These are phyloP conservation scores for Sebastes oblongus DNA, from an alignment of 2,797 vertebrate species.

Conservation along the genomic window DNA sequence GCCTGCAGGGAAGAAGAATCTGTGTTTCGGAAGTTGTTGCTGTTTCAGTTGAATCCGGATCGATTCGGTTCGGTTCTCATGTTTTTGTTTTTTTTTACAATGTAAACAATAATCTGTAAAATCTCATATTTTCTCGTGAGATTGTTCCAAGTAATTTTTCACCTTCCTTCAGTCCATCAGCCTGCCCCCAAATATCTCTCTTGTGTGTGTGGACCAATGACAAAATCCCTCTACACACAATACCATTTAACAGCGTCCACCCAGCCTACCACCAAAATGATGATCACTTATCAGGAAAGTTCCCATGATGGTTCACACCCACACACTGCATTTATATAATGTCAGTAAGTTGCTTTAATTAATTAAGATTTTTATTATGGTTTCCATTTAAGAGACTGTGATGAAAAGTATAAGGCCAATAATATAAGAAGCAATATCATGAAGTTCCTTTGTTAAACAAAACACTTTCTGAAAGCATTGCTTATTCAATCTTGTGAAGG, in stretches of 20 bases:
- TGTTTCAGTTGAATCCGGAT: slow-evolving; percentile 85
- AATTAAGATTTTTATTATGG: too few relatives aligned
- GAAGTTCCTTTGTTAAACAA: too few relatives aligned
- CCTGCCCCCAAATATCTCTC: slow-evolving; percentile 68
- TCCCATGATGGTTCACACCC: slow-evolving; percentile 35
- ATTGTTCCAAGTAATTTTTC: slow-evolving; percentile 77
- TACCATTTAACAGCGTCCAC: slow-evolving; percentile 63
- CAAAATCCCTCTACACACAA: slow-evolving; percentile 57
- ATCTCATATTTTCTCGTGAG: slow-evolving; percentile 95
- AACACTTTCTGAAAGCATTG: too few relatives aligned
- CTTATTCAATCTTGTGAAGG: too few relatives aligned
- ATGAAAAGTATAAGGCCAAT: background rate
- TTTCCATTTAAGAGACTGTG: background rate
- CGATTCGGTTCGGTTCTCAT: slow-evolving; percentile 90
- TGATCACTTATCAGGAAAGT: slow-evolving; percentile 60
- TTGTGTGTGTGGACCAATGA: slow-evolving; percentile 64
- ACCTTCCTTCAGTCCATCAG: slow-evolving; percentile 73
- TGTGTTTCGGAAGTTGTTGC: slow-evolving; percentile 65
- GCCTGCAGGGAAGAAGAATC: slow-evolving; percentile 25
- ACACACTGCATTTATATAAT: slow-evolving; percentile 13
- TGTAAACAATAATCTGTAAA: slow-evolving; percentile 94
- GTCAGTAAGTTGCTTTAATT: too few relatives aligned
- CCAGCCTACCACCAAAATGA: slow-evolving; percentile 35
- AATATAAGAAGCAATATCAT: background rate
- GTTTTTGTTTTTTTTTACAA: slow-evolving; percentile 73